Evolutionary conservation across 2,113 vertebrate genomes (phyloP).

Genomic region (Tursiops truncatus): DNA sequence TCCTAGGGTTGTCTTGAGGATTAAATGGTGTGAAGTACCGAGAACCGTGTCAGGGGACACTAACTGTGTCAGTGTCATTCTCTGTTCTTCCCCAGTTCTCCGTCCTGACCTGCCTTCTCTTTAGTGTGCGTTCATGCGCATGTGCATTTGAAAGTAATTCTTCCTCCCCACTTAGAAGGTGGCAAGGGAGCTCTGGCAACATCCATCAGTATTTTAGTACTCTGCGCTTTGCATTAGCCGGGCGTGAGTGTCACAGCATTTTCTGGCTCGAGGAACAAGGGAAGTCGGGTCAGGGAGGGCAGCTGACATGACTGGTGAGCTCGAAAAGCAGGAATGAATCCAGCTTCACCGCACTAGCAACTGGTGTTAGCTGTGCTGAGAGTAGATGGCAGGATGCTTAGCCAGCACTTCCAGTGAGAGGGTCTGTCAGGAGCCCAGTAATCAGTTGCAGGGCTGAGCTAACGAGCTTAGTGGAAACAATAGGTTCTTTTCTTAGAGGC

Average conservation of each 20-base stretch:
- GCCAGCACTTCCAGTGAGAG: conserved; percentile 54
- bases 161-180: background rate
- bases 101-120: background rate
- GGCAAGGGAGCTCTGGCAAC: background rate
- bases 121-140: background rate
- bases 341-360: background rate
- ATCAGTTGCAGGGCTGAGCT: conserved; percentile 80
- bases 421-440: conserved; percentile 70
- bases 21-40: rapidly evolving
- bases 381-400: background rate
- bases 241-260: background rate
- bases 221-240: background rate
- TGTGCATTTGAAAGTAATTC: background rate
- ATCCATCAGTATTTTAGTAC: background rate
- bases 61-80: background rate
- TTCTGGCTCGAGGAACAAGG: conserved; percentile 38
- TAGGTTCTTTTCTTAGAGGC: conserved; percentile 75
- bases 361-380: conserved; percentile 35
- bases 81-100: background rate
- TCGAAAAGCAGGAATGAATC: conserved; percentile 40
- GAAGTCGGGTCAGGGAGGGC: conserved; percentile 44
- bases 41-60: background rate
- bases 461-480: conserved; percentile 78
- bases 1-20: background rate
- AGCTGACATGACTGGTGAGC: conserved; percentile 34